phyloP scores from a whole-genome alignment of 64 coral and sea anemone species.

The Porites lutea region DNA sequence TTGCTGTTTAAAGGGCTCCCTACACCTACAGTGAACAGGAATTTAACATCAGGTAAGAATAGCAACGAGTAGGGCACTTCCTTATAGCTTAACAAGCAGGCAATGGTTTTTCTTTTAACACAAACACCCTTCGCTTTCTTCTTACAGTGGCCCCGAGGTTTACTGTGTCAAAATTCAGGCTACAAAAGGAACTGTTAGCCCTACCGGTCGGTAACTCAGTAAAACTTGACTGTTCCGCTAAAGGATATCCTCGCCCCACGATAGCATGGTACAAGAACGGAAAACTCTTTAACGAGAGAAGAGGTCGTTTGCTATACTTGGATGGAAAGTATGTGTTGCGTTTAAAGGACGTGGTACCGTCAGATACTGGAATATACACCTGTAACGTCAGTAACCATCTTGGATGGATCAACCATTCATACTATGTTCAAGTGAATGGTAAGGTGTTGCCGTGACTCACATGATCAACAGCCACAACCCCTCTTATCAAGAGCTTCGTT shows the following conservation, averaged over 20 bases:
- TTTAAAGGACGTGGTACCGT: slow-evolving; percentile 53
- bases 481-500: too few relatives aligned
- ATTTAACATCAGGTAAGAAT: too few relatives aligned
- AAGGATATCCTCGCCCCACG: slow-evolving; percentile 62
- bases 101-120: too few relatives aligned
- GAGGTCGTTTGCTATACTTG: neutral
- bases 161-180: neutral
- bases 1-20: too few relatives aligned
- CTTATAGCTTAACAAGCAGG: too few relatives aligned
- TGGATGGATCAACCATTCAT: slow-evolving; percentile 90
- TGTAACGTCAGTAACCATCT: slow-evolving; percentile 84
- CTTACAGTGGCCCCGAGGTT: slow-evolving; percentile 65
- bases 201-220: slow-evolving; percentile 80
- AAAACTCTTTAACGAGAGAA: slow-evolving; percentile 32
- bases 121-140: neutral
- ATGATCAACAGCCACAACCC: too few relatives aligned
- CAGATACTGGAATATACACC: slow-evolving; percentile 72
- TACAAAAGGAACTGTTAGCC: slow-evolving; percentile 38
- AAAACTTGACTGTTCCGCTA: slow-evolving; percentile 78
- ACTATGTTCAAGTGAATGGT: slow-evolving; percentile 78
- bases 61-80: too few relatives aligned
- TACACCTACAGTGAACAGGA: too few relatives aligned
- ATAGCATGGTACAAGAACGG: slow-evolving; percentile 74
- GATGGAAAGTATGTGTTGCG: slow-evolving; percentile 20
- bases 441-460: neutral